Base-by-base conservation (phyloP, 2,113 vertebrate species). In the Hemiprocne comata region DNA sequence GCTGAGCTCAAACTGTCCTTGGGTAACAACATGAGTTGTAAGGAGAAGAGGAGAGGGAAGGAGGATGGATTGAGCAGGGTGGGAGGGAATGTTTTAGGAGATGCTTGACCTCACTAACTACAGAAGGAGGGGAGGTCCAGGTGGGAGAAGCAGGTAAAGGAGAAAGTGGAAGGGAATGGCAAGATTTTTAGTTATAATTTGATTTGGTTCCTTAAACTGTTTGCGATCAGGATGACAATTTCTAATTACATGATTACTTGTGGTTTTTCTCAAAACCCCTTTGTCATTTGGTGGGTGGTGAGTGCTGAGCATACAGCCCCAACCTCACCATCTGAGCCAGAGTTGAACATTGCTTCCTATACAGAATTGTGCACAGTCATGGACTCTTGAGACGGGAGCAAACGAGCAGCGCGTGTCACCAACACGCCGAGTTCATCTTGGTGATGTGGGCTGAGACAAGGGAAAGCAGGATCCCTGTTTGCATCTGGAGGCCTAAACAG, bases 1-100 rank as follows among this genome's bases (percentile, higher is more conserved):
- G 6, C 3, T 2, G 7, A 72, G 29, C 44, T 83, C n/a, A 38
- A 73, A 4, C 28, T 85, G 60, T 70, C 85, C 60, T 80, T 34
- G 38, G 4, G 8, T 71, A 17, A 26, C 3, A 0, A 26, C 3
- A 0, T 4, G 21, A 10, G 4, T 55, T 51, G 33, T 0, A 36
- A 23, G 26, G 67, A 86, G 48, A 51, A 64, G 36, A 19, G 38
- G 20, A 40, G 51, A 40, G 48, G 54, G 67, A 34, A 65, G 19
- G n/a, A 40, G 7, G 24, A 31, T 48, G 67, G 54, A 9, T 58
- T 20, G 46, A 84, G 51, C 38, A 29, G 24, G 2, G 13, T 42
- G 24, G 25, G 46, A 60, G 19, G 76, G 38, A 46, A 9, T 33
- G 34, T 57, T 91, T 34, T 14, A 38, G 55, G 55, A 83, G 36